A percentile compares a stretch with the other conserved stretches of the same genome.
phyloP scores from a whole-genome alignment of 2,888 invertebrate genomes.

The Sminthurides aquaticus region DNA sequence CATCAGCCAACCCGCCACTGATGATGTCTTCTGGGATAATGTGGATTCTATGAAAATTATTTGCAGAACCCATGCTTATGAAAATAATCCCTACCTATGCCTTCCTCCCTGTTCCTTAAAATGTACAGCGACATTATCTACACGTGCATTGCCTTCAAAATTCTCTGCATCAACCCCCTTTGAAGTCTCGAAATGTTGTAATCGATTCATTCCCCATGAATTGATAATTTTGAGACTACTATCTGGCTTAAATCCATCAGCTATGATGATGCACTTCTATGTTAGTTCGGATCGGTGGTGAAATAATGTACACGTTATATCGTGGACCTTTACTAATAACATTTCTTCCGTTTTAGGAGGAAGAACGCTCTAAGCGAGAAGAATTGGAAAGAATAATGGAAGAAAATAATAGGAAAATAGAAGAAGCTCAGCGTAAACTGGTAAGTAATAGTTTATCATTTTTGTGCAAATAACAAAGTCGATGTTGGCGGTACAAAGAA shows the following conservation, averaged over 20 bases:
- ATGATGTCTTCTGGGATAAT: constrained; percentile 21
- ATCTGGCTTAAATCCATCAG: not conserved
- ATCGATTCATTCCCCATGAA: too few species aligned
- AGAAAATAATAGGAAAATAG: constrained; percentile 95
- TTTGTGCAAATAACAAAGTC: not conserved
- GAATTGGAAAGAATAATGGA: constrained; percentile 93
- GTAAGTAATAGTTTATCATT: constrained; percentile 55
- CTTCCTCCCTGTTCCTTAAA: not conserved
- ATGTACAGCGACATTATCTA: not conserved
- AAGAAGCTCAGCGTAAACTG: constrained; percentile 93
- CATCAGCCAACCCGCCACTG: constrained; percentile 4
- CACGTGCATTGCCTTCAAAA: too few species aligned
- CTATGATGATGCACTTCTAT: constrained; percentile 20
- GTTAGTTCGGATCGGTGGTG: constrained; percentile 17
- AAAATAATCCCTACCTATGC: not conserved
- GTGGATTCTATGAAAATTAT: constrained; percentile 19
- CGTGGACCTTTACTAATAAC: constrained; percentile 21
- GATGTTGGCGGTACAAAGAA: too few species aligned
- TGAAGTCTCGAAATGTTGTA: too few species aligned
- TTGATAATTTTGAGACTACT: too few species aligned
- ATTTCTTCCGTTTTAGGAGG: constrained; percentile 64
- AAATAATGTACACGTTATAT: too few species aligned
- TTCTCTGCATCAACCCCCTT: too few species aligned
- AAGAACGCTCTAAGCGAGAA: constrained; percentile 90
- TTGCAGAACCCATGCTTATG: not conserved